These are phyloP conservation scores for Cynaeus angustus DNA, from an alignment of 2,888 invertebrate species.

Conservation along the genomic window DNA sequence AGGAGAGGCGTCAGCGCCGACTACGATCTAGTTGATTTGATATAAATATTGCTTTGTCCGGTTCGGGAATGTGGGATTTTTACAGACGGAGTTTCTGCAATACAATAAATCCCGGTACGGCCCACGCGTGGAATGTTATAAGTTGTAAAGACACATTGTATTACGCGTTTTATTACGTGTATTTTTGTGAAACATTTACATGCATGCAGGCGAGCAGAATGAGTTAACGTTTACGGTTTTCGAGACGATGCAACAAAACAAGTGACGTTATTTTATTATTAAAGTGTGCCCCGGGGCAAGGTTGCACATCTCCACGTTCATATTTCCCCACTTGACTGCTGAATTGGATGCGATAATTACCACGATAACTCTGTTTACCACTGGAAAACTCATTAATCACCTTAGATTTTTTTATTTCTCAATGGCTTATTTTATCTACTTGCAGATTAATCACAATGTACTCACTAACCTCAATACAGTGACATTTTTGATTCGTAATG, in stretches of 20 bases:
- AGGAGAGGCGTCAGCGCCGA: constrained; percentile 8
- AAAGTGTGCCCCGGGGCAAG: constrained; percentile 21
- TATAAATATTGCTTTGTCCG: neutral
- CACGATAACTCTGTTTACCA: constrained; percentile 4
- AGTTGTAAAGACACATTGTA: constrained; percentile 36
- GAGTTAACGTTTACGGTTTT: constrained; percentile 9
- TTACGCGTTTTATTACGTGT: constrained; percentile 21
- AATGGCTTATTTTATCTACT: too few relatives aligned
- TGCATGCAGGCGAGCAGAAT: constrained; percentile 7
- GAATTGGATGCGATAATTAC: constrained; percentile 14
- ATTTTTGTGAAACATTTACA: constrained; percentile 19
- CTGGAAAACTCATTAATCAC: too few relatives aligned
- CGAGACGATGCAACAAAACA: constrained; percentile 18
- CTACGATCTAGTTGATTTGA: neutral
- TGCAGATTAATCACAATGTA: too few relatives aligned
- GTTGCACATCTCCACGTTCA: constrained; percentile 10
- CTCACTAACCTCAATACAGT: too few relatives aligned
- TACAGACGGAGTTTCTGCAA: constrained; percentile 32
- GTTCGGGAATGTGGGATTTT: constrained; percentile 35
- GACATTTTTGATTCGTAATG: neutral
- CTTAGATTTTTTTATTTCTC: too few relatives aligned
- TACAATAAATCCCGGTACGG: constrained; percentile 33
- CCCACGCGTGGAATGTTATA: constrained; percentile 40
- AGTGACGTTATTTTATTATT: constrained; percentile 27
- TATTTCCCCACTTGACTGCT: constrained; percentile 7